phyloP scores from a whole-genome alignment of 2,888 invertebrate species.

The Apoda limacodes region DNA sequence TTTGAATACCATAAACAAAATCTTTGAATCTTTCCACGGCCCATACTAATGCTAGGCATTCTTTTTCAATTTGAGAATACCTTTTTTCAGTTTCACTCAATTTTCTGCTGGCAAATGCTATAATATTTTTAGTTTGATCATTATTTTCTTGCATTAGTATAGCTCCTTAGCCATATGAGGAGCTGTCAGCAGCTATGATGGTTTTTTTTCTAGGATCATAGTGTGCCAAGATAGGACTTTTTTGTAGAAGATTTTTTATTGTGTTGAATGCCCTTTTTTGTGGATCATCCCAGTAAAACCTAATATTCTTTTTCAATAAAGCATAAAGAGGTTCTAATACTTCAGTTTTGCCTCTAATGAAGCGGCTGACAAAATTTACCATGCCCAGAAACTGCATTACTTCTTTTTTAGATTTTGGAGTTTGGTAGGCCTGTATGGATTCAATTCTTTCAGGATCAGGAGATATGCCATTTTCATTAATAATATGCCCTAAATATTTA shows the following conservation, averaged over 20 bases:
- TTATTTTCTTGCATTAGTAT: constrained; percentile 8
- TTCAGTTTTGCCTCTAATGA: no score
- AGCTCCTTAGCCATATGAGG: constrained; percentile 9
- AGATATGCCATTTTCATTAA: constrained; percentile 6
- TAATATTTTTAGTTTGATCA: constrained; percentile 2
- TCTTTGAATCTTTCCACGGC: no score
- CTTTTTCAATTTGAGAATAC: no score
- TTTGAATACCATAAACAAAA: no score
- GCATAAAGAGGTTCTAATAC: constrained; percentile 4
- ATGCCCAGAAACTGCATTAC: constrained; percentile 12
- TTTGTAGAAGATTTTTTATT: constrained; percentile 1
- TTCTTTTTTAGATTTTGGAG: constrained; percentile 9
- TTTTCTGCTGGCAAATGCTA: no score
- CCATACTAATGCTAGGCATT: no score
- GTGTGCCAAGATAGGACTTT: constrained; percentile 1
- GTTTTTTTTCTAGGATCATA: no score
- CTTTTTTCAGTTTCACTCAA: no score
- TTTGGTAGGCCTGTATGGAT: no score
- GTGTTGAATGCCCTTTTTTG: constrained; percentile 2
- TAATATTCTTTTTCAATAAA: constrained; percentile 3
- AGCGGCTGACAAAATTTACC: constrained; percentile 14
- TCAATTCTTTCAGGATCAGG: constrained; percentile 7
- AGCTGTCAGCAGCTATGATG: constrained; percentile 6
- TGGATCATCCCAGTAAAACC: constrained; percentile 3
- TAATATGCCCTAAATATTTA: constrained; percentile 10